Conservation (phyloP, 2,113 vertebrate species). For the Macrotus californicus region DNA sequence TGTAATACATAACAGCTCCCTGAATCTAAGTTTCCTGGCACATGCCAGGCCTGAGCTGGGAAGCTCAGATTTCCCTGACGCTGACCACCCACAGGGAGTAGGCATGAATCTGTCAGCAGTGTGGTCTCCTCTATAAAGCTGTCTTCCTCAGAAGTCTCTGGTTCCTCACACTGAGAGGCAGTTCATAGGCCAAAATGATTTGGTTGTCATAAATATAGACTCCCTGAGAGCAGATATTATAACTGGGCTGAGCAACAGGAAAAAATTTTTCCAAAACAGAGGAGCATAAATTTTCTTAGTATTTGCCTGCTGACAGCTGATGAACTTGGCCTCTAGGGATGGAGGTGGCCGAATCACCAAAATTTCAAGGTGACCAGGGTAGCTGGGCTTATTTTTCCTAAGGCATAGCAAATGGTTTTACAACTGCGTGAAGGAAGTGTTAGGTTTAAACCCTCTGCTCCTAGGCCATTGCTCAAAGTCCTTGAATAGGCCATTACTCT, state of each 20-base stretch:
- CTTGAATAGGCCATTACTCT: neutral
- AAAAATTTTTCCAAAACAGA: neutral
- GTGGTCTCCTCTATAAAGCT: neutral
- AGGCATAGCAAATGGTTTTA: neutral
- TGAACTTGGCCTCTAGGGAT: neutral
- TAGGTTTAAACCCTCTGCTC: neutral
- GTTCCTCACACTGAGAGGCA: neutral
- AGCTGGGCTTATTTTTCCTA: neutral
- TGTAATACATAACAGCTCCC: conserved; percentile 53
- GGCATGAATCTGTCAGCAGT: conserved; percentile 18
- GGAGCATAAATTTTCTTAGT: neutral
- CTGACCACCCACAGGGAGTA: conserved; percentile 49
- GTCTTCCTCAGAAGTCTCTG: neutral
- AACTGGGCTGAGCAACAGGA: neutral
- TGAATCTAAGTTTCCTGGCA: conserved; percentile 47
- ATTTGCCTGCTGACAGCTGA: neutral
- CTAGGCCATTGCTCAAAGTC: neutral
- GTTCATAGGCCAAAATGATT: neutral
- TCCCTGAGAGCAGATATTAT: conserved; percentile 30
- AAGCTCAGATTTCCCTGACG: conserved; percentile 37
- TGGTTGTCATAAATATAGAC: conserved; percentile 17
- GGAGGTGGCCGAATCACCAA: neutral
- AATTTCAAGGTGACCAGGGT: neutral
- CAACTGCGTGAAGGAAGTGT: neutral
- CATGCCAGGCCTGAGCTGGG: neutral